Base-by-base conservation (phyloP, 2,888 invertebrate species). In the Papilio protenor region DNA sequence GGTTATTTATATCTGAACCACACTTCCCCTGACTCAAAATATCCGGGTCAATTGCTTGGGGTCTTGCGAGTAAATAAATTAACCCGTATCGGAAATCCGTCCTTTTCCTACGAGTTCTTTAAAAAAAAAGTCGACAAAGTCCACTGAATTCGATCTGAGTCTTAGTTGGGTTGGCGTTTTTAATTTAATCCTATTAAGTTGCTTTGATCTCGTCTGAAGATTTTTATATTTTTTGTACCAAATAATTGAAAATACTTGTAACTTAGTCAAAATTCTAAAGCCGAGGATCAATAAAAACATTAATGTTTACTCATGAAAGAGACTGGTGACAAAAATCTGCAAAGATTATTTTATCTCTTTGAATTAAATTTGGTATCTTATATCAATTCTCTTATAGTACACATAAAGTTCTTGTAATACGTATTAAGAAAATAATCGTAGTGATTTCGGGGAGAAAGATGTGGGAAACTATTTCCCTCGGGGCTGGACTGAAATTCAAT, bases 31-130 rank as follows among this genome's bases (percentile, higher is more conserved):
- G 82, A 84, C 83, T 84, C 83, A 81, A 83, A 83, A 88, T 86
- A 89, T 88, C 88, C 90, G 89, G 91, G 89, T 91, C 91, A 88
- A 90, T 89, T 87, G 89, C 87, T 85, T 79, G 83, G 88, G 86
- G 86, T 85, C 85, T 87, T 84, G 87, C 83, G 86, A 88, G 91
- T 91, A 92, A 92, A 92, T 92, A 92, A 92, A 92, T 92, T 92
- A 91, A 90, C 90, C 87, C 86, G 87, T 86, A 89, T 90, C 89
- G 89, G 89, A 92, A 91, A 90, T 91, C 90, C 90, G 88, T 85
- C 84, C 87, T 88, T 84, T 69, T 81, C 79, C 79, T 59, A 82
- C 84, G 82, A 77, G 81, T 82, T 82, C 76, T 78, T 49, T 55
- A 57, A 55, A 55, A 59, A 71, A 55, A 33, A 77, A 59, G 66